A percentile compares a stretch with the other conserved stretches of the same genome.
phyloP scores from a whole-genome alignment of 1,140 invertebrate genomes.

The Pantala flavescens region DNA sequence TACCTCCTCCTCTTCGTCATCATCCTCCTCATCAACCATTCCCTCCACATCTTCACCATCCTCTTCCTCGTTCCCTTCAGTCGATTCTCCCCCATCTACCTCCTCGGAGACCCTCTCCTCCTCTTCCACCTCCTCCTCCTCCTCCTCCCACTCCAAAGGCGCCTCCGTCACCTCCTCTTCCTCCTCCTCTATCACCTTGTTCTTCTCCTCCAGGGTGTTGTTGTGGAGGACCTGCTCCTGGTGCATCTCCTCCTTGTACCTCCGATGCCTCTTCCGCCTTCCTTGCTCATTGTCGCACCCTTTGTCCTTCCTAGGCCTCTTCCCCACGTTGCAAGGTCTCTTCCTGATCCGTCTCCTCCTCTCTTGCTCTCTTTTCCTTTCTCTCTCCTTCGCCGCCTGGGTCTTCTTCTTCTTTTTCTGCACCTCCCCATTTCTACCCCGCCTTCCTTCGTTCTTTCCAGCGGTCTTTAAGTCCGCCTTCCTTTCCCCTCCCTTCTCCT shows the following conservation, averaged over 20 bases:
- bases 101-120: background rate
- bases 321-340: background rate
- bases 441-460: background rate
- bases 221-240: background rate
- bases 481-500: background rate
- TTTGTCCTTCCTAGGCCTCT: background rate
- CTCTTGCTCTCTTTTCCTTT: background rate
- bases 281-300: background rate
- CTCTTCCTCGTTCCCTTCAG: background rate
- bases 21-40: background rate
- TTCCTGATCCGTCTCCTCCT: background rate
- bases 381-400: background rate
- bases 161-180: background rate
- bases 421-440: background rate
- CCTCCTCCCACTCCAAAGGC: background rate
- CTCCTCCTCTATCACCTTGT: background rate
- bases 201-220: background rate
- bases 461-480: background rate
- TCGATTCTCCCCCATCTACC: background rate
- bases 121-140: background rate
- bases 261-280: background rate
- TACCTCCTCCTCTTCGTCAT: background rate
- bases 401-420: background rate
- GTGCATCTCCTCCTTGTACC: background rate
- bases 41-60: background rate